These are phyloP conservation scores for Atta texana DNA, from an alignment of 1,140 invertebrate genomes.

Conservation along the genomic window DNA sequence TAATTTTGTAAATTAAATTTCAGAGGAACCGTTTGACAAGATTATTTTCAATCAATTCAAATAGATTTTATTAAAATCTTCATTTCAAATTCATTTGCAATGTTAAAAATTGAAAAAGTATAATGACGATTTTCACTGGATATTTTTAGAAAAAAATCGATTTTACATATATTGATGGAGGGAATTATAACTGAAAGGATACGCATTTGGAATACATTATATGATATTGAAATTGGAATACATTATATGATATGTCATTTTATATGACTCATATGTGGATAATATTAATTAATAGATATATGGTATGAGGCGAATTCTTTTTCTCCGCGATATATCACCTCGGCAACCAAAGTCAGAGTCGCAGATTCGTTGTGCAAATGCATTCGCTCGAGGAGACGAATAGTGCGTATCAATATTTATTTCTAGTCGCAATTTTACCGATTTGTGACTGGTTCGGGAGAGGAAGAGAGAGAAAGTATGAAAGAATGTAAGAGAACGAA, in stretches of 20 bases:
- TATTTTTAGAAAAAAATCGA: not conserved
- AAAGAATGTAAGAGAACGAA: slow-evolving; percentile 5
- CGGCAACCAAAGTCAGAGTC: not conserved
- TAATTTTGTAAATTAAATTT: not conserved
- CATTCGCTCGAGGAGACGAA: slow-evolving; percentile 28
- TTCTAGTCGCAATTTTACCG: slow-evolving; percentile 67
- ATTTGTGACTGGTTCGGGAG: slow-evolving; percentile 35
- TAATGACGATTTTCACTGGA: not conserved
- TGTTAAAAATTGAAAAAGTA: slow-evolving; percentile 1
- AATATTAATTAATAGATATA: slow-evolving; percentile 16
- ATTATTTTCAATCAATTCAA: slow-evolving; percentile 5
- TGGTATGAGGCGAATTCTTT: not conserved
- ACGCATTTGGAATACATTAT: not conserved
- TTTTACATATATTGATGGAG: not conserved
- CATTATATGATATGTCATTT: not conserved
- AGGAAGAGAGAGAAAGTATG: slow-evolving; percentile 37
- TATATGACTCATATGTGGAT: not conserved
- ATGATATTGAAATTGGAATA: not conserved
- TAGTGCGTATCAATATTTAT: slow-evolving; percentile 59
- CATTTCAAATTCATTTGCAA: not conserved
- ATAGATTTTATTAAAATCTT: not conserved
- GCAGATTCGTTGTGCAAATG: slow-evolving; percentile 47
- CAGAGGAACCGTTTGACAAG: not conserved
- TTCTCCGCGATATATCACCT: not conserved
- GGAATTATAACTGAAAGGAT: not conserved